Conservation (phyloP, 2,113 vertebrate species). For the Triplophysa siluroides region DNA sequence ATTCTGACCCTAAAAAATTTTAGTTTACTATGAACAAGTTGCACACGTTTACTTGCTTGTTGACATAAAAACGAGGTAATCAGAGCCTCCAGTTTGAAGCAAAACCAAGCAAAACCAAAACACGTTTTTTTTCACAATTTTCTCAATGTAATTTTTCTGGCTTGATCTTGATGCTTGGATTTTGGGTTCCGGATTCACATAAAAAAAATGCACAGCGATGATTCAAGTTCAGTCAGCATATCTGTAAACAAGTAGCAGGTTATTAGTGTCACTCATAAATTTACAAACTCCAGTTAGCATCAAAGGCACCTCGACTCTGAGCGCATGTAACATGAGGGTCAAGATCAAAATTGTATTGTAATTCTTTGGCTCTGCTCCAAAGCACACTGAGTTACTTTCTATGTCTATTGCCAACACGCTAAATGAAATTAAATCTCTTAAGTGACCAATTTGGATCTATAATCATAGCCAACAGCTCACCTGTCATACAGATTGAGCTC, state of each 20-base stretch:
- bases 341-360: slow-evolving; percentile 4
- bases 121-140: background rate
- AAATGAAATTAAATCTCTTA: background rate
- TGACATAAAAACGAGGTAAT: no score
- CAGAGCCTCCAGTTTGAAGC: background rate
- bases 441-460: background rate
- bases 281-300: background rate
- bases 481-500: no score
- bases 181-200: slow-evolving; percentile 12
- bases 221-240: background rate
- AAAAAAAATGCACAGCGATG: slow-evolving; percentile 1
- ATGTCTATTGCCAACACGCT: background rate
- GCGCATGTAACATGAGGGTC: background rate
- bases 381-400: background rate
- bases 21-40: background rate
- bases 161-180: slow-evolving; percentile 8
- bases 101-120: background rate
- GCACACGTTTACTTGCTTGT: background rate
- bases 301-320: background rate
- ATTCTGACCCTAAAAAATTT: background rate
- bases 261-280: slow-evolving; percentile 19
- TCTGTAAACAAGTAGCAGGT: slow-evolving; percentile 11
- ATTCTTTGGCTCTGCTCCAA: background rate
- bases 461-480: background rate
- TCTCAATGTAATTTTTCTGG: background rate